These are phyloP conservation scores for Eupeodes corollae DNA, from an alignment of 1,140 invertebrate species.

Conservation along the genomic window DNA sequence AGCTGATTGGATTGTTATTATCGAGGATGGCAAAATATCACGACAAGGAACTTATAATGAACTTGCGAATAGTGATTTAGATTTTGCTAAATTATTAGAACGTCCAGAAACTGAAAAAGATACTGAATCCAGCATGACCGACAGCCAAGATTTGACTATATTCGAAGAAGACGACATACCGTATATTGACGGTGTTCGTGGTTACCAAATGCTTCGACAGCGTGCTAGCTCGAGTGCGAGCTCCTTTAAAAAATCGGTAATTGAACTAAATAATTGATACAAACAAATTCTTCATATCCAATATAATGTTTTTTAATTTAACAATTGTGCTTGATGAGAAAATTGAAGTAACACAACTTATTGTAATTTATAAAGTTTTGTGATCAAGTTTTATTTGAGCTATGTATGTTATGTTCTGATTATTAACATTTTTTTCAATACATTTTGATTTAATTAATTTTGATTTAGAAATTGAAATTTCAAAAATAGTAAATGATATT, in stretches of 20 bases:
- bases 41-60: constrained; percentile 46
- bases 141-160: constrained; percentile 20
- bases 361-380: too few species aligned
- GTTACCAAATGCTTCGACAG: constrained; percentile 26
- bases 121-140: constrained; percentile 35
- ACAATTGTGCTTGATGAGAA: not conserved
- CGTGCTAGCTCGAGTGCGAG: constrained; percentile 16
- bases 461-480: too few species aligned
- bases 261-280: not conserved
- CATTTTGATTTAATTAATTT: too few species aligned
- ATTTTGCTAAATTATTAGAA: constrained; percentile 44
- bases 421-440: too few species aligned
- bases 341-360: not conserved
- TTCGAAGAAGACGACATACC: constrained; percentile 36
- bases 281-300: not conserved
- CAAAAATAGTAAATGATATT: too few species aligned
- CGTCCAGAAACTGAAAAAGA: constrained; percentile 24
- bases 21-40: constrained; percentile 54
- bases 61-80: constrained; percentile 40
- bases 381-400: too few species aligned
- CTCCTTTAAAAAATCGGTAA: constrained; percentile 19
- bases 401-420: too few species aligned
- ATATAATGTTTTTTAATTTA: not conserved
- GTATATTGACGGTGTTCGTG: constrained; percentile 28
- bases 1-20: constrained; percentile 62